Base-by-base conservation (phyloP, 2,797 vertebrate species). In the Microhierax caerulescens region DNA sequence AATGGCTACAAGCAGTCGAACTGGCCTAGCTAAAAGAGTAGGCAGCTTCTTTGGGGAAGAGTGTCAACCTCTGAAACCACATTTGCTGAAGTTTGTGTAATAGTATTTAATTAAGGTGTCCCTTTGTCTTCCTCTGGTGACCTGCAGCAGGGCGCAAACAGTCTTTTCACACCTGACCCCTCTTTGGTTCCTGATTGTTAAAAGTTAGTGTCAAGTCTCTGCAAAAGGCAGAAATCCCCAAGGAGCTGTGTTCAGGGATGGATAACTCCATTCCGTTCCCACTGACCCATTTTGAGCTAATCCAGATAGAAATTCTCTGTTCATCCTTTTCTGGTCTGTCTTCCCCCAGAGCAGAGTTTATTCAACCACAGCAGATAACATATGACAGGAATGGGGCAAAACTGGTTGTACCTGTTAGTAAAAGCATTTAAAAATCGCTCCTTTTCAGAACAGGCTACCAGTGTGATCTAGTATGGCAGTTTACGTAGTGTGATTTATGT, bases 381-480 rank as follows among this genome's bases (percentile, higher is more conserved):
- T 50, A 25, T 56, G 68, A 91, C 64, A 85, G 87, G 89, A 96
- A 91, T 94, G 91, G 89, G 41, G 57, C 48, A 93, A 64, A 92
- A 89, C 91, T 93, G 70, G 92, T 88, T 89, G 74, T 91, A 72
- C 90, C 67, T 93, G 83, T 90, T 92, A 37, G 12, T 87, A 82
- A 89, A 96, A 81, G 43, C 47, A 56, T 85, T 88, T 92, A 4
- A 34, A 86, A 87, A 67, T 45, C 14, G n/a, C 54, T 95, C 3
- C 24, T 94, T 89, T 91, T 92, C 20, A 59, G 37, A 87, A 50
- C n/a, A 90, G 84, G n/a, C 37, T 67, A 7, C 30, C 5, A 9
- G 0, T 19, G 13, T 56, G 43, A 72, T 83, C n/a, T 43, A 27
- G 3, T 45, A 12, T 41, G 51, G 67, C 54, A 73, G 7, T 70